A percentile compares a stretch with the other conserved stretches of the same genome.
These are phyloP conservation scores for Eulemur rufifrons DNA, from an alignment of 2,113 vertebrate genomes.

Conservation along the genomic window DNA sequence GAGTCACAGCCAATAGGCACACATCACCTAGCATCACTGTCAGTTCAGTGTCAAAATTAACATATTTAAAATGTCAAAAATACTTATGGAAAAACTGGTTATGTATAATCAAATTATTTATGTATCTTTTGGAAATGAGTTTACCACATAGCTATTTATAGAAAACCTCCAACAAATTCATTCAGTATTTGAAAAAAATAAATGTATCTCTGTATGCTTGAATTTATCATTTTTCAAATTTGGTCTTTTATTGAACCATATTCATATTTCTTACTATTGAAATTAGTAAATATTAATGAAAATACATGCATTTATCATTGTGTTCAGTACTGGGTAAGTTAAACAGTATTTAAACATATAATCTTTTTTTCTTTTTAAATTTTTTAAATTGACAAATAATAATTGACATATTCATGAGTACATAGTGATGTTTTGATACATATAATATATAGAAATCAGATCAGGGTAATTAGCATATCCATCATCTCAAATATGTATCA, in stretches of 20 bases:
- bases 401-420: background rate
- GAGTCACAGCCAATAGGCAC: background rate
- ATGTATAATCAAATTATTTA: background rate
- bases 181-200: background rate
- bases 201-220: background rate
- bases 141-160: background rate
- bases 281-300: conserved; percentile 22
- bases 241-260: background rate
- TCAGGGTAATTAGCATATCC: background rate
- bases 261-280: conserved; percentile 38
- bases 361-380: background rate
- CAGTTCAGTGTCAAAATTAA: background rate
- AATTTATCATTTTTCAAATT: background rate
- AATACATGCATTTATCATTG: background rate
- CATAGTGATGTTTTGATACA: background rate
- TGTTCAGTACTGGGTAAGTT: background rate
- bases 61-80: background rate
- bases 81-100: background rate
- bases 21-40: background rate
- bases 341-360: background rate
- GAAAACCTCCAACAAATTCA: background rate
- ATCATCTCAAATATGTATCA: background rate
- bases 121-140: background rate
- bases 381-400: background rate
- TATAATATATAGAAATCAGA: background rate